Base-by-base conservation (phyloP, 2,888 invertebrate genomes). In the Dastarcus helophoroides region DNA sequence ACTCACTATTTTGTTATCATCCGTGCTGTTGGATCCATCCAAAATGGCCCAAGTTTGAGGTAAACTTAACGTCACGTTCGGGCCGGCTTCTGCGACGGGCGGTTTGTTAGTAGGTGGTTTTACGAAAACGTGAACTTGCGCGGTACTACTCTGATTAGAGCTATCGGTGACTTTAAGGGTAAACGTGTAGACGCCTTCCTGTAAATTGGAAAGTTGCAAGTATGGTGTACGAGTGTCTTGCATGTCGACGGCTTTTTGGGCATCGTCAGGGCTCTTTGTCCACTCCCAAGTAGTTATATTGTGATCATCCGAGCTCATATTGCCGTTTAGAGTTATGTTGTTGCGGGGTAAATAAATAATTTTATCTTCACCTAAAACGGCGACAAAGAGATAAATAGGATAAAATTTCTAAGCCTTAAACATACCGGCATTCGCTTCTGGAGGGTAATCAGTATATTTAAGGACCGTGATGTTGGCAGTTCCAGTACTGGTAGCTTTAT, bases 251-350 rank as follows among this genome's bases (percentile, higher is more conserved):
- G 90, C 89, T 54, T 89, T 85, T 42, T 84, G 80, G 41, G 85
- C 81, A 52, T 86, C 86, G 26, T 81, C 80, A 0, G 81, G 75
- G 28, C 84, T 81, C 56, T 91, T 91, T 0, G 88, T 90, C 94
- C 94, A 94, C 58, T 93, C 91, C 85, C 93, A 95, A 13, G 80
- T 84, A 0, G 76, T 78, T 46, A 94, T 93, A 44, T 86, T 88
- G 49, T 89, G 84, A 61, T 94, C 94, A 53, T 95, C 94, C 0
- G 85, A 83, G 38, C 91, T 93, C 35, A 81, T 67, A 47, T 84
- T 93, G 3, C 93, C 94, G 57, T 88, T 89, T 13, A 95, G 64
- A 0, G 82, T 84, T 6, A 90, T 73, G 47, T 76, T 76, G 53
- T 86, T 90, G 54, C 83, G 82, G 0, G 94, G 94, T 32, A 94